phyloP scores from a whole-genome alignment of 2,888 invertebrate genomes.

The Cyaniris semiargus region DNA sequence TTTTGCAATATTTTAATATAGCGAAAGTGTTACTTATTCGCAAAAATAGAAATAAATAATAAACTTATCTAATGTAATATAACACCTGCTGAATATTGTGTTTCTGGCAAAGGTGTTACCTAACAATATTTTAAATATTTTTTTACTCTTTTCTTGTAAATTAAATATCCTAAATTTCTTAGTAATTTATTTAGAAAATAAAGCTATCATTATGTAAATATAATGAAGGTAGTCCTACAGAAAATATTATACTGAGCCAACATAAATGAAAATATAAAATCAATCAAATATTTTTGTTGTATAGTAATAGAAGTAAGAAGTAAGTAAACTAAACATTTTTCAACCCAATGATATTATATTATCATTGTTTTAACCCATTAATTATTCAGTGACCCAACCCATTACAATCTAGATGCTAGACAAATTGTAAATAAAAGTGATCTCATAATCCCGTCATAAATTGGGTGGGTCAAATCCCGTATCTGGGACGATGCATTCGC shows the following conservation, averaged over 20 bases:
- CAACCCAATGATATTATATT: too few species aligned
- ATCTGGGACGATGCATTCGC: conserved; percentile 79
- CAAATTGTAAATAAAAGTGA: conserved; percentile 36
- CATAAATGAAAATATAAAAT: too few species aligned
- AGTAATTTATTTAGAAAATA: too few species aligned
- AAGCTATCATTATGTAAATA: too few species aligned
- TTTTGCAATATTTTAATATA: background rate
- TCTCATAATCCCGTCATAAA: conserved; percentile 56
- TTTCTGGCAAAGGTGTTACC: background rate
- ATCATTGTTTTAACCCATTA: too few species aligned
- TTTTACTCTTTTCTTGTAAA: background rate
- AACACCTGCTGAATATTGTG: background rate
- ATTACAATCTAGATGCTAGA: conserved; percentile 19
- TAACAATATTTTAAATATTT: background rate
- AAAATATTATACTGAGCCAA: too few species aligned
- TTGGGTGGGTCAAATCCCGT: conserved; percentile 67
- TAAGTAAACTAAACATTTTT: too few species aligned
- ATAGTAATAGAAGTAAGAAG: too few species aligned
- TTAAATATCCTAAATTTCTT: background rate
- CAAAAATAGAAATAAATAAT: background rate
- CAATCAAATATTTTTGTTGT: too few species aligned
- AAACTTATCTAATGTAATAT: background rate
- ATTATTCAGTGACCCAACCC: background rate
- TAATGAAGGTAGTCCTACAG: too few species aligned
- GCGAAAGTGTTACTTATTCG: background rate